A percentile compares a stretch with the other conserved stretches of the same genome.
phyloP scores from a whole-genome alignment of 2,888 invertebrate genomes.

The Pheosia tremula region DNA sequence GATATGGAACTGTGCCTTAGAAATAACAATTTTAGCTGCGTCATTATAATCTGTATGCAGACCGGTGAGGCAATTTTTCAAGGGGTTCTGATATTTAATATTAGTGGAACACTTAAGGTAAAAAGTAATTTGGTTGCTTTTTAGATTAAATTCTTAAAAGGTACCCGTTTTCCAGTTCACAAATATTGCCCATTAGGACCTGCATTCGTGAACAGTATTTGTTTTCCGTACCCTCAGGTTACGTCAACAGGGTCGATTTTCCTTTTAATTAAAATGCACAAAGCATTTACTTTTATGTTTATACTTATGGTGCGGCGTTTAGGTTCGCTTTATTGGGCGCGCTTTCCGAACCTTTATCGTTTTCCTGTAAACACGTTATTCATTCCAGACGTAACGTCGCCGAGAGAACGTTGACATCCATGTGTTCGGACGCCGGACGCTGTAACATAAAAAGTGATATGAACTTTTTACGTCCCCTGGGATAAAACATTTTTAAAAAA shows the following conservation, averaged over 20 bases:
- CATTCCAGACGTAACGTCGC: slow-evolving; percentile 29
- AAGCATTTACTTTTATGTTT: slow-evolving; percentile 42
- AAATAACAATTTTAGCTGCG: background rate
- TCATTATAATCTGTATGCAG: background rate
- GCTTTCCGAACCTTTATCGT: slow-evolving; percentile 28
- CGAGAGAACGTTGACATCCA: slow-evolving; percentile 28
- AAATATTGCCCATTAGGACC: slow-evolving; percentile 28
- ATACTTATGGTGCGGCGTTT: slow-evolving; percentile 30
- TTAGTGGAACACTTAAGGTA: background rate
- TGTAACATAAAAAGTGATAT: slow-evolving; percentile 28
- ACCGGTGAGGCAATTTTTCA: no score
- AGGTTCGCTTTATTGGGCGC: slow-evolving; percentile 23
- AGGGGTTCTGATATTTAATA: background rate
- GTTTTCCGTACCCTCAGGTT: slow-evolving; percentile 34
- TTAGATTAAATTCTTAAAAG: slow-evolving; percentile 9
- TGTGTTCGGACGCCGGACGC: slow-evolving; percentile 13
- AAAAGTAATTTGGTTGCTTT: no score
- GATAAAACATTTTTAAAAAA: slow-evolving; percentile 20
- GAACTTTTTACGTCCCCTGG: slow-evolving; percentile 23
- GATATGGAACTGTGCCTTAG: background rate
- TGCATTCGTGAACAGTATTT: slow-evolving; percentile 36
- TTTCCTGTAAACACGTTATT: slow-evolving; percentile 37
- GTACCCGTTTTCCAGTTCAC: slow-evolving; percentile 10
- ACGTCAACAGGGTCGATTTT: slow-evolving; percentile 19
- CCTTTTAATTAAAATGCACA: slow-evolving; percentile 44